phyloP scores from a whole-genome alignment of 2,888 invertebrate species.

The Harmothoe impar region DNA sequence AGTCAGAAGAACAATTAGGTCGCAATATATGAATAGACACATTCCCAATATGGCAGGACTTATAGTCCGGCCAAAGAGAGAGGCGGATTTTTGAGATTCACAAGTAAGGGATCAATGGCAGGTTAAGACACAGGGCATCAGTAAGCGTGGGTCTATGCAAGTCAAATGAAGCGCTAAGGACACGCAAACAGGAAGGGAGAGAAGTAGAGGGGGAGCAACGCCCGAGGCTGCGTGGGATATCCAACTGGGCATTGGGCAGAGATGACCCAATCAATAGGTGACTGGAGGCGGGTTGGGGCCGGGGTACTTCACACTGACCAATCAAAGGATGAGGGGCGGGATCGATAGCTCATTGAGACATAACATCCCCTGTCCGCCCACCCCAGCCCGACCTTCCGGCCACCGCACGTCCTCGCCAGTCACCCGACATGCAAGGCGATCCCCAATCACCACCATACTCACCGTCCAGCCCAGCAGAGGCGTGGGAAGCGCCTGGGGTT shows the following conservation, averaged over 20 bases:
- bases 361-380: background rate
- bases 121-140: too few species aligned
- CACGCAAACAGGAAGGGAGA: background rate
- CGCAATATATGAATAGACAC: too few species aligned
- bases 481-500: too few species aligned
- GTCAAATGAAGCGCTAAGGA: too few species aligned
- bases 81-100: too few species aligned
- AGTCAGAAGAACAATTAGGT: too few species aligned
- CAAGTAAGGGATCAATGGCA: too few species aligned
- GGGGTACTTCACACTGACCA: constrained; percentile 14
- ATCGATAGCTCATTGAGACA: constrained; percentile 31
- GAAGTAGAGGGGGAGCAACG: constrained; percentile 8
- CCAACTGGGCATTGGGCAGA: background rate
- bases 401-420: background rate
- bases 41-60: too few species aligned
- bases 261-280: constrained; percentile 16
- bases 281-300: background rate
- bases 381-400: background rate
- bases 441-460: background rate
- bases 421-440: background rate
- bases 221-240: background rate
- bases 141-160: too few species aligned
- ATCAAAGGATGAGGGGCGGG: background rate
- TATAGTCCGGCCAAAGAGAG: too few species aligned
- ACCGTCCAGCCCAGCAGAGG: too few species aligned